A percentile compares a stretch with the other conserved stretches of the same genome.
These are phyloP conservation scores for Porites lobata DNA, from an alignment of 92 coral and sea anemone genomes.

Conservation along the genomic window DNA sequence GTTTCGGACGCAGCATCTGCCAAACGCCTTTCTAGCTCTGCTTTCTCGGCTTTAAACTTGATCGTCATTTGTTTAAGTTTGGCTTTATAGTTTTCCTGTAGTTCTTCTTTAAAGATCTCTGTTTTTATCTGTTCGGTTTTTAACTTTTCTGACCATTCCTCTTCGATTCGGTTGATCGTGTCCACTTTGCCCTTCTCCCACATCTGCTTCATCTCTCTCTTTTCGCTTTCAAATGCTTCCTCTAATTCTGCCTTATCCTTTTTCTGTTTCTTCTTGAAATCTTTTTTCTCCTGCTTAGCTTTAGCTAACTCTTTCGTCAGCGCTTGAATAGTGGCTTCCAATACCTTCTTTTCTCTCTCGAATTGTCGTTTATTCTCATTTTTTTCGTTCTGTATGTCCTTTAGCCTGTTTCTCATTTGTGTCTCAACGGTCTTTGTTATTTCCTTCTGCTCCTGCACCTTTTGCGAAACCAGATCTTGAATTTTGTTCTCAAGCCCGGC, in stretches of 20 bases:
- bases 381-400: conserved; percentile 52
- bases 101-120: conserved; percentile 68
- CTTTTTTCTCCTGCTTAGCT: conserved; percentile 84
- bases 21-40: conserved; percentile 71
- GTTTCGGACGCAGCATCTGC: conserved; percentile 72
- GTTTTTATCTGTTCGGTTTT: conserved; percentile 76
- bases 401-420: conserved; percentile 56
- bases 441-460: conserved; percentile 69
- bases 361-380: conserved; percentile 65
- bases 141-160: conserved; percentile 75
- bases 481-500: conserved; percentile 58
- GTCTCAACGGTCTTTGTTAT: conserved; percentile 51
- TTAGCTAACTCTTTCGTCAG: conserved; percentile 88
- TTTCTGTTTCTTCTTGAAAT: conserved; percentile 84
- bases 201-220: conserved; percentile 64
- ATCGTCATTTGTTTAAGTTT: conserved; percentile 75
- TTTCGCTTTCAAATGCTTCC: conserved; percentile 77
- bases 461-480: conserved; percentile 62
- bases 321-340: conserved; percentile 86
- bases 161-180: conserved; percentile 68
- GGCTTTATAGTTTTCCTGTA: conserved; percentile 69
- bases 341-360: conserved; percentile 77
- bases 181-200: conserved; percentile 71
- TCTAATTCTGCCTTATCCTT: conserved; percentile 76
- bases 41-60: conserved; percentile 79